Evolutionary conservation across 1,140 invertebrate species (phyloP), one percentile per base, ranked within the genome.

Genomic region (Trichogramma pretiosum): DNA sequence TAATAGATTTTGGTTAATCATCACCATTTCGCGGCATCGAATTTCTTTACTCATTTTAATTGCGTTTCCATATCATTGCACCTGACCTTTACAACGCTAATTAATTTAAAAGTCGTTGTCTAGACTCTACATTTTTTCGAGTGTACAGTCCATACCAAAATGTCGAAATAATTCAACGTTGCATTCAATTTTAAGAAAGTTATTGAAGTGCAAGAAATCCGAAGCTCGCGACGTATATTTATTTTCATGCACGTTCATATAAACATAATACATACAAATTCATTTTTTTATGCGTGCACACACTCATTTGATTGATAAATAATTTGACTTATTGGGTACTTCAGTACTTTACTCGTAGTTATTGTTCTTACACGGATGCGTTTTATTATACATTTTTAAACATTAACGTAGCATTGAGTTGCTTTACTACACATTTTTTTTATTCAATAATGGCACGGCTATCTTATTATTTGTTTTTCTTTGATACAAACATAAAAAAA

Each of bases 1-100:
- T 40, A 41, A 46, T 51, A 51, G 26, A 46, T 51, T 51, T 46
- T 51, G 49, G 49, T 51, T 35, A 10, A 51, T n/a, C n/a, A 36
- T 46, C 37, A 46, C 32, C 14, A 23, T n/a, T 26, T 9, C 18
- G 23, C 28, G 10, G 17, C 33, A 36, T 41, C 49, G 43, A 13
- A 51, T 32, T 37, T 51, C 38, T 30, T 21, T 34, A n/a, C n/a
- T 50, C 17, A 9, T 33, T 37, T 23, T 21, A 41, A 33, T 48
- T 22, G 11, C 14, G 19, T 26, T 37, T 28, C 17, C 33, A 34
- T n/a, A 5, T 34, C 33, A 28, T 46, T 38, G n/a, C n/a, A n/a
- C n/a, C n/a, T n/a, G n/a, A n/a, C n/a, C n/a, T n/a, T n/a, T n/a
- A n/a, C n/a, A n/a, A n/a, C n/a, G n/a, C n/a, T n/a, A n/a, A n/a